These are phyloP conservation scores for Tetrao urogallus DNA, from an alignment of 2,113 vertebrate species.

Conservation along the genomic window DNA sequence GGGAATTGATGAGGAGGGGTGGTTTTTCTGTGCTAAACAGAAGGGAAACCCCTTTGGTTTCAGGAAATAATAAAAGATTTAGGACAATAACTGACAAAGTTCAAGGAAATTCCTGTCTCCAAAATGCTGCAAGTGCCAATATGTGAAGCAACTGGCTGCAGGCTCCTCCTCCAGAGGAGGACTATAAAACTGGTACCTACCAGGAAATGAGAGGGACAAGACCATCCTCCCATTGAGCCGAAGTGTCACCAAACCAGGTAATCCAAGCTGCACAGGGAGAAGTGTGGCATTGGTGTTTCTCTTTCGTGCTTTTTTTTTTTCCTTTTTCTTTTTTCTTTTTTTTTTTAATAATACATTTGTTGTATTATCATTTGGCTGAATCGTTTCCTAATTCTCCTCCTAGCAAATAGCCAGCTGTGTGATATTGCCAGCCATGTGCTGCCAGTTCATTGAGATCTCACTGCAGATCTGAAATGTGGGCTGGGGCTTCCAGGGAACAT, in stretches of 20 bases:
- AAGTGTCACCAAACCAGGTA: constrained; percentile 68
- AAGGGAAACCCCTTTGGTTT: background rate
- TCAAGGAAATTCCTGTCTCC: constrained; percentile 42
- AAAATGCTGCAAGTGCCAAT: constrained; percentile 43
- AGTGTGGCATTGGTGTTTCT: background rate
- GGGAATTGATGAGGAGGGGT: constrained; percentile 31
- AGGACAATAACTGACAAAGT: constrained; percentile 24
- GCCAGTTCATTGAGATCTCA: background rate
- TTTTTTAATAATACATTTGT: background rate
- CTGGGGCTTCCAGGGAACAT: background rate
- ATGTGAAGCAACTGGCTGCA: constrained; percentile 16
- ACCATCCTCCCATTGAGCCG: constrained; percentile 47
- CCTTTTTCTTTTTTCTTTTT: background rate
- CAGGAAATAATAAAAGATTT: constrained; percentile 19
- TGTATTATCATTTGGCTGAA: background rate
- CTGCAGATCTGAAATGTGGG: background rate
- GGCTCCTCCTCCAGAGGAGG: constrained; percentile 58
- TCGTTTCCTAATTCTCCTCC: background rate
- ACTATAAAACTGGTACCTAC: constrained; percentile 64
- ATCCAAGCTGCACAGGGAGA: constrained; percentile 18
- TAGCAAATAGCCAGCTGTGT: background rate
- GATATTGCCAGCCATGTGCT: background rate
- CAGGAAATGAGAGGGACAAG: constrained; percentile 73
- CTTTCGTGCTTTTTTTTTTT: background rate
- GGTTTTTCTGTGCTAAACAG: background rate